Evolutionary conservation across 2,797 vertebrate genomes (phyloP), one percentile per base, ranked within the genome.

Genomic region (Phataginus tricuspis): DNA sequence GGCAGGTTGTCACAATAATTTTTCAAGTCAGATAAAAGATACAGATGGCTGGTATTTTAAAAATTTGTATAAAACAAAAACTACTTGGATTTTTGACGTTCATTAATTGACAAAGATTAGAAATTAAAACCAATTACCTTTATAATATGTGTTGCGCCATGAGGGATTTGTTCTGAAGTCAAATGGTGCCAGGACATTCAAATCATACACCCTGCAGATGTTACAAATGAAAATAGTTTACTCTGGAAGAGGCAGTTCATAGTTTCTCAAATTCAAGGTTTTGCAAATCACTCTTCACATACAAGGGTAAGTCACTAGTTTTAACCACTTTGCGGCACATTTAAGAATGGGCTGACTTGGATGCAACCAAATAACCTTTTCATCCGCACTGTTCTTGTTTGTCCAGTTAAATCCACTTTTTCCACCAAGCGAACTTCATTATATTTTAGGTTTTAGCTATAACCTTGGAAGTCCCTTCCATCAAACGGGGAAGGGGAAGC

Each of bases 91-190:
- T 94, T 90, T 37, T 75, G 83, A 6, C 37, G 8, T 69, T 96
- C 95, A 25, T 82, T 93, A 66, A 49, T 13, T 86, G 51, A 16
- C 45, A 92, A 95, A 79, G 21, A 63, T 63, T 57, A 14, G 93
- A 39, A 90, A 91, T 90, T 4, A 92, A 91, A 93, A n/a, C 75
- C 91, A 39, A 97, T 98, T 99, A 99, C 99, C 99, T 97, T 99
- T 98, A 98, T 99, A 99, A 97, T 99, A 99, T 88, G 98, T 98
- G 91, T 99, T 99, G 97, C 99, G 98, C 99, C 99, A 99, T 95
- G 99, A 99, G 3, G 99, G 99, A 88, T 98, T 99, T 88, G 99
- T 99, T 96, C 99, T 99, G 98, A 99, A 99, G 98, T 99, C 99
- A 96, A 99, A 99, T 3, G 99, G 99, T 85, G 99, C 98, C 98